Conservation (phyloP, 2,888 invertebrate species). For the Melolontha melolontha region DNA sequence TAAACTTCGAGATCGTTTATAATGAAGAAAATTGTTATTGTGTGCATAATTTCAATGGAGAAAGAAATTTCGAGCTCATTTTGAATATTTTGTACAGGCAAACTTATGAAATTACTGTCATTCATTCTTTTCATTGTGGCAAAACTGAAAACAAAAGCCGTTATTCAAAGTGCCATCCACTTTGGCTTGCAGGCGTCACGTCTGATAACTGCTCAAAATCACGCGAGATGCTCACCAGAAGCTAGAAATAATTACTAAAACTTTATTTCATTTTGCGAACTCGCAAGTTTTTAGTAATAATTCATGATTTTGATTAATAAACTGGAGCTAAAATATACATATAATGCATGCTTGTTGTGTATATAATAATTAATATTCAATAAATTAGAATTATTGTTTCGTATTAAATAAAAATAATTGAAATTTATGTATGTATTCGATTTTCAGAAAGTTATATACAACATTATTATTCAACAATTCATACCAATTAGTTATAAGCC, state of each 20-base stretch:
- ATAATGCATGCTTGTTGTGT: too few species aligned
- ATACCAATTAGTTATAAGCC: too few species aligned
- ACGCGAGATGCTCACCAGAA: conserved; percentile 46
- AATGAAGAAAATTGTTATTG: conserved; percentile 36
- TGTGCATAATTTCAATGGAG: conserved; percentile 15
- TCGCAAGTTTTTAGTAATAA: too few species aligned
- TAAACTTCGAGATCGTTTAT: conserved; percentile 39
- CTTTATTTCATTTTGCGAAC: conserved; percentile 12
- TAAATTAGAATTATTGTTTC: too few species aligned
- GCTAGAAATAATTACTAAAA: conserved; percentile 44
- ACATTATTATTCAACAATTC: too few species aligned
- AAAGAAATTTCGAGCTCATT: conserved; percentile 46
- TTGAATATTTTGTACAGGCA: conserved; percentile 50
- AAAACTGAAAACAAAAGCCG: conserved; percentile 50
- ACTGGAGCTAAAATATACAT: too few species aligned
- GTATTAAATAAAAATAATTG: too few species aligned
- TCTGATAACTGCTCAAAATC: conserved; percentile 50
- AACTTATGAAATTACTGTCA: conserved; percentile 53
- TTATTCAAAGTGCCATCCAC: conserved; percentile 51
- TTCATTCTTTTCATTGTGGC: conserved; percentile 46
- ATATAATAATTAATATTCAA: too few species aligned
- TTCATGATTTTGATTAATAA: too few species aligned
- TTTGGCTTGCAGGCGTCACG: conserved; percentile 47
- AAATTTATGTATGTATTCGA: too few species aligned
- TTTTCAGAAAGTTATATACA: too few species aligned